These are phyloP conservation scores for Invenusta paracnida DNA, from an alignment of 2,888 invertebrate genomes.

Conservation along the genomic window DNA sequence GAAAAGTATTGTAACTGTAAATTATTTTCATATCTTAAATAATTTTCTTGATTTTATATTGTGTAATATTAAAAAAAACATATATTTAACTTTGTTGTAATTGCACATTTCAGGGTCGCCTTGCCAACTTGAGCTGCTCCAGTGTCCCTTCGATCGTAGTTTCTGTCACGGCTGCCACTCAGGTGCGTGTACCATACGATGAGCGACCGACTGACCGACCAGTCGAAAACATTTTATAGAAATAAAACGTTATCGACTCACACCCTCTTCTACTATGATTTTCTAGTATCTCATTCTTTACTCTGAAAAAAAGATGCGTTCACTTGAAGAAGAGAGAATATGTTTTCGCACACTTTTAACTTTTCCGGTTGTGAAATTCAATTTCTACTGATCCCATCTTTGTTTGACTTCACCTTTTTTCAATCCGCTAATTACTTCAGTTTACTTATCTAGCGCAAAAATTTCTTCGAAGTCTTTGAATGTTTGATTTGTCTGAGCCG, in stretches of 20 bases:
- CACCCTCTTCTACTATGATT: not conserved
- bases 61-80: no score
- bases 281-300: not conserved
- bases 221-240: not conserved
- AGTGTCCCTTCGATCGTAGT: constrained; percentile 95
- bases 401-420: no score
- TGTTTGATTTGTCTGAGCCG: no score
- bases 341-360: no score
- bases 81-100: no score
- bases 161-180: constrained; percentile 92
- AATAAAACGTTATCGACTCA: not conserved
- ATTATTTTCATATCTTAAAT: no score
- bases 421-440: no score
- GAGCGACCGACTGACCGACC: not conserved
- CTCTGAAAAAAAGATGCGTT: not conserved
- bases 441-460: not conserved
- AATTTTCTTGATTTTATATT: no score
- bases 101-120: constrained; percentile 70
- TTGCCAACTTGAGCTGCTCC: constrained; percentile 89
- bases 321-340: not conserved
- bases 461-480: not conserved
- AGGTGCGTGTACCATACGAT: constrained; percentile 65
- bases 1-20: no score
- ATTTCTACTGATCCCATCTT: no score
- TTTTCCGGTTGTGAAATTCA: no score